Base-by-base conservation (phyloP, 1,140 invertebrate genomes). In the Hydropsyche tenuis region DNA sequence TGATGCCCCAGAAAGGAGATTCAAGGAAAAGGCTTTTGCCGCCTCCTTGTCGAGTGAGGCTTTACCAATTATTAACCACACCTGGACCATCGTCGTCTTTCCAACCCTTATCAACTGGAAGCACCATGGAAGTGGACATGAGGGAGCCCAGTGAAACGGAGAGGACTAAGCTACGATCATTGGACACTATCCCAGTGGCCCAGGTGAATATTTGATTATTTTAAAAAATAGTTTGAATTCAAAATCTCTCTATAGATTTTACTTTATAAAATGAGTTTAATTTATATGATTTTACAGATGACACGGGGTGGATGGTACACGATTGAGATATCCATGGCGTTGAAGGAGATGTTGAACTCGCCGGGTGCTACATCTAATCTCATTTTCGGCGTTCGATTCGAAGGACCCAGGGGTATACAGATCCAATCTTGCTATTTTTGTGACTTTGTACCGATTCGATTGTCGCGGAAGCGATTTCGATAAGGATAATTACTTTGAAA, bases 341-440 rank as follows among this genome's bases (percentile, higher is more conserved):
- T 77, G 53, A 74, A 77, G 51, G 76, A 77, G 56, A 77, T 77
- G 76, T 48, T 77, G 63, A 77, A 77, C 66, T 77, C 76, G 16
- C 73, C 71, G 6, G 63, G 65, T 12, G 45, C 69, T 11, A 23
- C 73, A 37, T 46, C 64, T 12, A 51, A 62, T 42, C 64, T 73
- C 51, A 71, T 77, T 23, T 75, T 77, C 43, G 76, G 76, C 22
- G 73, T 77, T 9, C 73, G 76, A n/a, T 77, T 77, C 53, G 76
- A 77, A 66, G 76, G 76, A 69, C 76, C 76, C 12, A 72, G 65
- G 30, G 76, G 76, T 77, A 73, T 56, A 14, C n/a, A 60, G 3
- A 25, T 23, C 12, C 7, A 25, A 25, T 60, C 4, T 60, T 25
- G 30, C 9, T 37, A 9, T 37, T 37, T 37, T 37, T 9, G 30